Percentiles rank a stretch among this genome's conserved stretches.
These are phyloP conservation scores for Parthenolecanium corni DNA, from an alignment of 2,888 invertebrate genomes.

Conservation along the genomic window DNA sequence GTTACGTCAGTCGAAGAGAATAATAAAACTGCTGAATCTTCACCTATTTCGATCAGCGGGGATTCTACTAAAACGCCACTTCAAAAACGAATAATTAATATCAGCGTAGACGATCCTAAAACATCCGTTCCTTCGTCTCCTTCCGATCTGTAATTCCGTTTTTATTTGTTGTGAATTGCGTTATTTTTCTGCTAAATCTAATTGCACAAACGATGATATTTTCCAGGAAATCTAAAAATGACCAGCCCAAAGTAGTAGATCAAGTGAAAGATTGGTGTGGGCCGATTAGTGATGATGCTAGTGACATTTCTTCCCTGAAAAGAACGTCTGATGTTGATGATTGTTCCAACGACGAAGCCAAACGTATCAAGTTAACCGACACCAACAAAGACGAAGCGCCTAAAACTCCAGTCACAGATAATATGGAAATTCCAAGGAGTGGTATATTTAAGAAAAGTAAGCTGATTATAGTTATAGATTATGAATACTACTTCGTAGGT, in stretches of 20 bases:
- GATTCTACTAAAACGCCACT: not conserved
- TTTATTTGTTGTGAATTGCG: slow-evolving; percentile 11
- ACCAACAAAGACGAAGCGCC: not conserved
- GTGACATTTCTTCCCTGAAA: slow-evolving; percentile 31
- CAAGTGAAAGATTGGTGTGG: slow-evolving; percentile 79
- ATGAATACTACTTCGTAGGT: too few species aligned
- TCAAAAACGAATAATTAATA: slow-evolving; percentile 3
- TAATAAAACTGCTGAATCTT: not conserved
- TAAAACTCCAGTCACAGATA: not conserved
- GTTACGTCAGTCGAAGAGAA: not conserved
- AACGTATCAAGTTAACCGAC: slow-evolving; percentile 18
- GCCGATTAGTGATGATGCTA: slow-evolving; percentile 47
- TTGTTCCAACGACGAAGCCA: not conserved
- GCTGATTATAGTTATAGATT: too few species aligned
- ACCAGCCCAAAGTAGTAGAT: slow-evolving; percentile 69
- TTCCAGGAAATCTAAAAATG: slow-evolving; percentile 56
- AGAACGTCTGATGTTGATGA: not conserved
- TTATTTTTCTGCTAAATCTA: not conserved
- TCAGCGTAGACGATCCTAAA: not conserved
- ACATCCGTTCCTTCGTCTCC: slow-evolving; percentile 13
- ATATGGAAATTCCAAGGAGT: slow-evolving; percentile 5
- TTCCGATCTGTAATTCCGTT: not conserved
- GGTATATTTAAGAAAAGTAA: slow-evolving; percentile 22
- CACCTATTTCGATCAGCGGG: not conserved
- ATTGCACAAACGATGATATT: too few species aligned